These are phyloP conservation scores for Zophobas morio DNA, from an alignment of 1,140 invertebrate genomes.

Conservation along the genomic window DNA sequence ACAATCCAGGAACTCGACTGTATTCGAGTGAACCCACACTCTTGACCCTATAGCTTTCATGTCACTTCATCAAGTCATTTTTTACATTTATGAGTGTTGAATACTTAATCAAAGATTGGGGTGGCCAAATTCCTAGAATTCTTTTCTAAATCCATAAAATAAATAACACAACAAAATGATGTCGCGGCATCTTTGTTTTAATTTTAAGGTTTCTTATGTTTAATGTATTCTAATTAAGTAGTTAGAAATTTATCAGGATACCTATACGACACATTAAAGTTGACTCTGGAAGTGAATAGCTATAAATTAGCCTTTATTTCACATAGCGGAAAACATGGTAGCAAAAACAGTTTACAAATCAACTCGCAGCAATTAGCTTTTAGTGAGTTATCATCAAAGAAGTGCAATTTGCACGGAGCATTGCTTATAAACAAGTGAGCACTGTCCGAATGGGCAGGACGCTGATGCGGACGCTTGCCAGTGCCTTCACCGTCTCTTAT, in stretches of 20 bases:
- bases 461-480: constrained; percentile 54
- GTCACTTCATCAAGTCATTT: constrained; percentile 59
- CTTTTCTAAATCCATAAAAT: constrained; percentile 12
- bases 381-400: constrained; percentile 64
- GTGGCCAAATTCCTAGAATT: constrained; percentile 57
- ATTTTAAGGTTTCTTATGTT: constrained; percentile 2
- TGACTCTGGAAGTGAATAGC: constrained; percentile 5
- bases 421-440: constrained; percentile 59
- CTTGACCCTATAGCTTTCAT: constrained; percentile 57
- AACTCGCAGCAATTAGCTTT: constrained; percentile 62
- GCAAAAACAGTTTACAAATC: constrained; percentile 62
- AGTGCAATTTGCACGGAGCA: constrained; percentile 63
- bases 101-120: constrained; percentile 59
- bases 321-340: constrained; percentile 53
- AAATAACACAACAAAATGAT: constrained; percentile 17
- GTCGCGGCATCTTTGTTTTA: background rate
- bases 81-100: constrained; percentile 54
- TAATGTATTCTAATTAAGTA: constrained; percentile 4
- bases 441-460: constrained; percentile 53
- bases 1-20: constrained; percentile 56
- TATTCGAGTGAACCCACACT: constrained; percentile 55
- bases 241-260: background rate
- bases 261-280: constrained; percentile 38
- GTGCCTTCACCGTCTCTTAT: constrained; percentile 47
- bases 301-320: constrained; percentile 54